These are phyloP conservation scores for Leucophenga montana DNA, from an alignment of 2,888 invertebrate genomes.

Conservation along the genomic window DNA sequence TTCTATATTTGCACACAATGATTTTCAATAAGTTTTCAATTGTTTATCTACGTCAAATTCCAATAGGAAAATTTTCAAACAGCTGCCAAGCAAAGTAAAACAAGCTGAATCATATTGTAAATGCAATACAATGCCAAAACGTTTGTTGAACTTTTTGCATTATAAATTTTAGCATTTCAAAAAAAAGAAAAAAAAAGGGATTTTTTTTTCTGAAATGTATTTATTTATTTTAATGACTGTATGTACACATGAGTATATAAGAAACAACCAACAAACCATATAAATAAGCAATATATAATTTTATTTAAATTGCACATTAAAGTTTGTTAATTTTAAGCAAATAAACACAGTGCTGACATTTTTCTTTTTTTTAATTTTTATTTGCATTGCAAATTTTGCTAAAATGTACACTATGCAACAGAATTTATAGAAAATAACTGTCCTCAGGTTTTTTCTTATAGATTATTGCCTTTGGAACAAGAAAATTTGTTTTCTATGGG, in stretches of 20 bases:
- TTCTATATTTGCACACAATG: no score
- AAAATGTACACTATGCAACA: no score
- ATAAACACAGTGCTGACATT: not conserved
- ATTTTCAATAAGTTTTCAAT: no score
- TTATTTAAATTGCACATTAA: conserved; percentile 14
- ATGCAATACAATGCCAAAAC: conserved; percentile 1
- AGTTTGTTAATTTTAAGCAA: conserved; percentile 14
- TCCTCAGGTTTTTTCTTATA: no score
- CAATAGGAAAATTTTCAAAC: no score
- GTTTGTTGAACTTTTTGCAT: conserved; percentile 19
- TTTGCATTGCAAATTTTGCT: not conserved
- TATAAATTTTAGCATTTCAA: not conserved
- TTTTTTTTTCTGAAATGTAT: conserved; percentile 3
- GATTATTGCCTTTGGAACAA: no score
- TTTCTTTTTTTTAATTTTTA: not conserved
- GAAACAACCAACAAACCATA: not conserved
- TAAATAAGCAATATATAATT: not conserved
- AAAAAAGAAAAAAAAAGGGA: not conserved
- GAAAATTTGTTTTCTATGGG: no score
- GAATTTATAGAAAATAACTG: no score
- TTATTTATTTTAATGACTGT: not conserved
- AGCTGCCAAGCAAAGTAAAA: no score
- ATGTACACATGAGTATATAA: not conserved
- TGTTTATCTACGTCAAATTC: no score
- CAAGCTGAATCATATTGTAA: not conserved